A percentile compares a stretch with the other conserved stretches of the same genome.
Conservation (phyloP, 2,113 vertebrate genomes). For the Callaeas wilsoni region DNA sequence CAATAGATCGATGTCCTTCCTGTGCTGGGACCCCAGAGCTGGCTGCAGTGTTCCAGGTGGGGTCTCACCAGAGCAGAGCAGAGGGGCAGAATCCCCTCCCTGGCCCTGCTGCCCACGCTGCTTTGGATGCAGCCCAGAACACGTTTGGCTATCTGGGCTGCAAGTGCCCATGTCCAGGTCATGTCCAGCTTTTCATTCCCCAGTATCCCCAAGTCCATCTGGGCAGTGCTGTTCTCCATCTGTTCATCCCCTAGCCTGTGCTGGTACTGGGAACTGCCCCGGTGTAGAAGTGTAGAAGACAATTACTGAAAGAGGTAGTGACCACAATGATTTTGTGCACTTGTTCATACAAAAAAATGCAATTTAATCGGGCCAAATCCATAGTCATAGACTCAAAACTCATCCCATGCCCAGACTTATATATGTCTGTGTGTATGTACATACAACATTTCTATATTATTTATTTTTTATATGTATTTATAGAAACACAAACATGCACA, state of each 20-base stretch:
- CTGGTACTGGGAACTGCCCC: too few relatives aligned
- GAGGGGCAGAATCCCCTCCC: background rate
- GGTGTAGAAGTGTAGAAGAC: too few relatives aligned
- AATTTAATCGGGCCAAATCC: background rate
- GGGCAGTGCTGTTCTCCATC: rapidly evolving
- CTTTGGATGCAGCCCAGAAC: background rate
- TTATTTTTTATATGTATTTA: background rate
- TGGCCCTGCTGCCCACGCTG: rapidly evolving
- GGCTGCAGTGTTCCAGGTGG: background rate
- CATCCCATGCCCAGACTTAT: background rate
- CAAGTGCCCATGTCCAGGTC: background rate
- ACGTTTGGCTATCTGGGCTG: too few relatives aligned
- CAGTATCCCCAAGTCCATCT: background rate
- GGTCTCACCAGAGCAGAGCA: background rate
- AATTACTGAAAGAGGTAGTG: background rate
- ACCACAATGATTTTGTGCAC: background rate
- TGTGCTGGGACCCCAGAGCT: background rate
- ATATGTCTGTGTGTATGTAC: too few relatives aligned
- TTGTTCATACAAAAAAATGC: background rate
- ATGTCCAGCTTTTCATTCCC: background rate
- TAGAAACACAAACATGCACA: background rate
- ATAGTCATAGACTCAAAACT: background rate
- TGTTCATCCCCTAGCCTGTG: background rate
- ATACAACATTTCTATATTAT: background rate
- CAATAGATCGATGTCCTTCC: rapidly evolving